phyloP scores from a whole-genome alignment of 2,113 vertebrate genomes.

The Zeus faber region DNA sequence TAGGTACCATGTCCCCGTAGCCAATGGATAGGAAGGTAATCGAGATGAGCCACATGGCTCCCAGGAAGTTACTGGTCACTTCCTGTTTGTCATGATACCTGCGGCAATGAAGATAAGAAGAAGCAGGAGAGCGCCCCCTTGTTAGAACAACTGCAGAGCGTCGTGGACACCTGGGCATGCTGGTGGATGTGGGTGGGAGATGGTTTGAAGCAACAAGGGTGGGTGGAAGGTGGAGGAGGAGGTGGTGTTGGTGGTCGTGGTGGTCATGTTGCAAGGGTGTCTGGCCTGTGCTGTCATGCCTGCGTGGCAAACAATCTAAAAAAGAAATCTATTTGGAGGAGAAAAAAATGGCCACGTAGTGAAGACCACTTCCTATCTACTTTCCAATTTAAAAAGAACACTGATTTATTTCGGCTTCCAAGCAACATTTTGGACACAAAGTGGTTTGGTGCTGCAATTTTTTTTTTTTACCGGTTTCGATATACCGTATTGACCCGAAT shows the following conservation, averaged over 20 bases:
- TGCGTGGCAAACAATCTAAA: slow-evolving; percentile 9
- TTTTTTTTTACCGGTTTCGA: too few relatives aligned
- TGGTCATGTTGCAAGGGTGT: too few relatives aligned
- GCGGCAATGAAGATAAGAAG: slow-evolving; percentile 57
- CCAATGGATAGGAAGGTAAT: slow-evolving; percentile 98
- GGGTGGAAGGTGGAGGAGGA: too few relatives aligned
- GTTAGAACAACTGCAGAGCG: slow-evolving; percentile 37
- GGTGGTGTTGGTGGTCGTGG: too few relatives aligned
- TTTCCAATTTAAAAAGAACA: too few relatives aligned
- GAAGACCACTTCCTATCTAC: too few relatives aligned
- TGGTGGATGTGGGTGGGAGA: slow-evolving; percentile 31
- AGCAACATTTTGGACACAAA: too few relatives aligned
- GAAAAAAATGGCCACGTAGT: slow-evolving; percentile 5
- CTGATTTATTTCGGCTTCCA: too few relatives aligned
- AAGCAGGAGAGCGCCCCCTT: slow-evolving; percentile 24
- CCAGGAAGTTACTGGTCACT: slow-evolving; percentile 96
- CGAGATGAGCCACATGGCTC: slow-evolving; percentile 97
- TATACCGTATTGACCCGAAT: too few relatives aligned
- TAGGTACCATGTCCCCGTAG: slow-evolving; percentile 96
- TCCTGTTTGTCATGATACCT: slow-evolving; percentile 98
- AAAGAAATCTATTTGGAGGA: slow-evolving; percentile 14
- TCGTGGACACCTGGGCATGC: slow-evolving; percentile 47
- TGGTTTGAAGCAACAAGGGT: too few relatives aligned
- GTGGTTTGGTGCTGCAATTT: too few relatives aligned
- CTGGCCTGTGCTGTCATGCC: slow-evolving; percentile 28